Evolutionary conservation across 2,888 invertebrate genomes (phyloP), one percentile per base, ranked within the genome.

Genomic region (Petrophora chlorosata): DNA sequence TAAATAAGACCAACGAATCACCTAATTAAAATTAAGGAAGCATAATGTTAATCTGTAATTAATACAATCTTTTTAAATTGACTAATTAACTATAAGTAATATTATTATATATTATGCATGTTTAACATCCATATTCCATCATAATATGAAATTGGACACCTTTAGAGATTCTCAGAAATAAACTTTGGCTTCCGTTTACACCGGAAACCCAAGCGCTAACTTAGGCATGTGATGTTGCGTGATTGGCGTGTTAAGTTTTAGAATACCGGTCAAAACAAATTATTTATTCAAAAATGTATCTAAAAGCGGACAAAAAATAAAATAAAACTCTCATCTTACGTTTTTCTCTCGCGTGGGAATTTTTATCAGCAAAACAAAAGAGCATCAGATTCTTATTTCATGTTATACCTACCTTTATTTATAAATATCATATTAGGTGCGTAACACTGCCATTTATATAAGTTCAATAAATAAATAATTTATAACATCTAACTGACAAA

Each of bases 121-220:
- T 46, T 46, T 39, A 41, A 42, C 42, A 42, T 29, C 35, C 12
- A 30, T 49, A 41, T 33, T 48, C 22, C 12, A 38, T n/a, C n/a
- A n/a, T n/a, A n/a, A n/a, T 40, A 46, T 40, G 47, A 47, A 47
- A 52, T 52, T 43, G 29, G 46, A 43, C 40, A 52, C 46, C 43
- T 46, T 53, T 25, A 38, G 56, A 41, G 56, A 41, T 57, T 48
- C 55, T 29, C 3, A 42, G 46, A 51, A 45, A 46, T 38, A 46
- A 45, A 51, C 36, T 33, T 48, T 48, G 48, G 46, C 53, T 59
- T 59, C 59, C 59, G 53, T 38, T 59, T 16, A 38, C 38, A 59
- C 38, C 46, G 59, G 56, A 59, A 59, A 46, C 32, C 44, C 28
- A 40, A 13, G 43, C 32, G 36, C 35, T 46, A 40, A 43, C 38